Conservation (phyloP, 2,797 vertebrate species). For the Sebastes melanostomus region DNA sequence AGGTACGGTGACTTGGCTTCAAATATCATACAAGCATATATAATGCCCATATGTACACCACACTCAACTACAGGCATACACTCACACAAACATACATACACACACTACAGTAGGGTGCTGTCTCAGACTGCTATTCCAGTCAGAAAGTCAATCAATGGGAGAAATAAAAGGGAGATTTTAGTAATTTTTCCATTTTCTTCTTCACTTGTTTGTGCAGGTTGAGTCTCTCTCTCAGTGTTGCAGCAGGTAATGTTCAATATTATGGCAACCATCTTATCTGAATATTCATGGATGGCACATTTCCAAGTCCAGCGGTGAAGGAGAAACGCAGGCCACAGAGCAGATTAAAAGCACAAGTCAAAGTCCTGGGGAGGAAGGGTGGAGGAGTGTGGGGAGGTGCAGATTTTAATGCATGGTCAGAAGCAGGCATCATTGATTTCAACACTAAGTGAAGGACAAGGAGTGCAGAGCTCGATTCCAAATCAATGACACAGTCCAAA, state of each 20-base stretch:
- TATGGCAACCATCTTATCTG: constrained; percentile 27
- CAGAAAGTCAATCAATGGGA: constrained; percentile 66
- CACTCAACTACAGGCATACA: background rate
- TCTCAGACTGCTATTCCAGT: constrained; percentile 40
- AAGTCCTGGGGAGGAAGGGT: constrained; percentile 54
- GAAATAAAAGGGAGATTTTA: constrained; percentile 51
- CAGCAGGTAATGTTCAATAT: constrained; percentile 31
- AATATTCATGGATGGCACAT: constrained; percentile 60
- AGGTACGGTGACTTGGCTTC: constrained; percentile 45
- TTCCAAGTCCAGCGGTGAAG: constrained; percentile 59
- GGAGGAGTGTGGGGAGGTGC: background rate
- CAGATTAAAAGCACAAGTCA: constrained; percentile 63
- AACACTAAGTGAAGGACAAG: constrained; percentile 82
- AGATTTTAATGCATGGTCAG: constrained; percentile 79
- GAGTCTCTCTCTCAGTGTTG: background rate
- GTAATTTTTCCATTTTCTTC: background rate
- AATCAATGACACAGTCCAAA: constrained; percentile 83
- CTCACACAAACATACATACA: background rate
- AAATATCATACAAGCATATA: constrained; percentile 42
- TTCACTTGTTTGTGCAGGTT: constrained; percentile 16
- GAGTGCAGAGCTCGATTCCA: constrained; percentile 77
- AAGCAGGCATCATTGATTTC: constrained; percentile 81
- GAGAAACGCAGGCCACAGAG: constrained; percentile 48
- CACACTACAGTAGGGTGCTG: constrained; percentile 40
- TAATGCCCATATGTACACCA: constrained; percentile 13